Conservation (phyloP, 2,797 vertebrate genomes). For the Xyrichtys novacula region DNA sequence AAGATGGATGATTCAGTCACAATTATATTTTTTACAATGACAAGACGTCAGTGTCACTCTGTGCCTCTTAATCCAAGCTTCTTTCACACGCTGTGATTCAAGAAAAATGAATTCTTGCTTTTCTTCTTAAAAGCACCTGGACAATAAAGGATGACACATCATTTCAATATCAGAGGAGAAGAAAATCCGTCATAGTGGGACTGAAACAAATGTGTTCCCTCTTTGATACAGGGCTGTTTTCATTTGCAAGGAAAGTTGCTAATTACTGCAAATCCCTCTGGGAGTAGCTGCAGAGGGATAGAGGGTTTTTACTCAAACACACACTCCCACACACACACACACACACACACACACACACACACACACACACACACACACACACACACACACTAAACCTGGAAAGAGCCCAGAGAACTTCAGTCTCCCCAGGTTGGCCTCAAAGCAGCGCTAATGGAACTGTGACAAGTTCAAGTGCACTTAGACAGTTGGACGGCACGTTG, state of each 20-base stretch:
- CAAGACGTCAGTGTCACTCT: slow-evolving; percentile 20
- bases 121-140: slow-evolving; percentile 22
- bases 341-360: slow-evolving; percentile 34
- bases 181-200: slow-evolving; percentile 1
- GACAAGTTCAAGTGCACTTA: slow-evolving; percentile 62
- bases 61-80: slow-evolving; percentile 10
- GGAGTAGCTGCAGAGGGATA: slow-evolving; percentile 62
- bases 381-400: slow-evolving; percentile 43
- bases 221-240: slow-evolving; percentile 68
- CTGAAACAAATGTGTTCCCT: slow-evolving; percentile 24
- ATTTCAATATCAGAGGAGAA: slow-evolving; percentile 36
- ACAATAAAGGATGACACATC: slow-evolving; percentile 11
- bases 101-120: slow-evolving; percentile 2
- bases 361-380: slow-evolving; percentile 27
- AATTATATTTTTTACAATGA: slow-evolving; percentile 36
- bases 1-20: slow-evolving; percentile 38
- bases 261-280: slow-evolving; percentile 61
- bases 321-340: slow-evolving; percentile 23
- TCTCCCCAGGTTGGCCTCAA: slow-evolving; percentile 35
- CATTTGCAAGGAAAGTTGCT: slow-evolving; percentile 63
- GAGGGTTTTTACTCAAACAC: slow-evolving; percentile 54
- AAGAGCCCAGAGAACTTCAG: slow-evolving; percentile 43
- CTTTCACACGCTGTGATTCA: neutral
- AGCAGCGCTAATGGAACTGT: slow-evolving; percentile 61
- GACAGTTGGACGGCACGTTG: slow-evolving; percentile 42